phyloP scores from a whole-genome alignment of 1,140 invertebrate genomes.

The Elysia chlorotica region DNA sequence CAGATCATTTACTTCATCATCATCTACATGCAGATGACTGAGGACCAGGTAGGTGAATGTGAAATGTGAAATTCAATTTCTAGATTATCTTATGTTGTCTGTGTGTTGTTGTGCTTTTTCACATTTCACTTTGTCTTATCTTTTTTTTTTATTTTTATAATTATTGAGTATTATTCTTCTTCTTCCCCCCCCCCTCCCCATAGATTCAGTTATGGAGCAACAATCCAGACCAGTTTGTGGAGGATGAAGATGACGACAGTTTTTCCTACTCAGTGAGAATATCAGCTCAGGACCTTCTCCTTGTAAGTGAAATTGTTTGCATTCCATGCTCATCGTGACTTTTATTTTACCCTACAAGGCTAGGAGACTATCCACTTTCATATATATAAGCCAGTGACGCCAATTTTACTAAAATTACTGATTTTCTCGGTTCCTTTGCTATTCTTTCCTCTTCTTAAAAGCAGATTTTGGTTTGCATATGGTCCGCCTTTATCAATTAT shows the following conservation, averaged over 20 bases:
- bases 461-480: neutral
- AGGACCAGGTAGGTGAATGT: slow-evolving; percentile 74
- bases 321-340: too few species aligned
- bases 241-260: slow-evolving; percentile 77
- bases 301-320: slow-evolving; percentile 63
- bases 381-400: too few species aligned
- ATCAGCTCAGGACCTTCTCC: slow-evolving; percentile 74
- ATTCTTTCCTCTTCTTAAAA: neutral
- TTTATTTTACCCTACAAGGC: too few species aligned
- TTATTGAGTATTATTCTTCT: neutral
- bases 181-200: neutral
- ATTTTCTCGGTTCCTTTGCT: neutral
- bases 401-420: too few species aligned
- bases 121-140: neutral
- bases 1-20: slow-evolving; percentile 79
- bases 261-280: slow-evolving; percentile 77
- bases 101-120: too few species aligned
- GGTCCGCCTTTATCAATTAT: neutral
- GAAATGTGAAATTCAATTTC: too few species aligned
- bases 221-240: slow-evolving; percentile 77
- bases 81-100: neutral
- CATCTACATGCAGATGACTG: slow-evolving; percentile 79
- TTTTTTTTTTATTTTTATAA: neutral
- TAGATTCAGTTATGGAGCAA: slow-evolving; percentile 71
- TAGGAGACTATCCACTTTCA: too few species aligned